A percentile compares a stretch with the other conserved stretches of the same genome.
Evolutionary conservation across 2,797 vertebrate genomes (phyloP).

Genomic region (Huso huso): DNA sequence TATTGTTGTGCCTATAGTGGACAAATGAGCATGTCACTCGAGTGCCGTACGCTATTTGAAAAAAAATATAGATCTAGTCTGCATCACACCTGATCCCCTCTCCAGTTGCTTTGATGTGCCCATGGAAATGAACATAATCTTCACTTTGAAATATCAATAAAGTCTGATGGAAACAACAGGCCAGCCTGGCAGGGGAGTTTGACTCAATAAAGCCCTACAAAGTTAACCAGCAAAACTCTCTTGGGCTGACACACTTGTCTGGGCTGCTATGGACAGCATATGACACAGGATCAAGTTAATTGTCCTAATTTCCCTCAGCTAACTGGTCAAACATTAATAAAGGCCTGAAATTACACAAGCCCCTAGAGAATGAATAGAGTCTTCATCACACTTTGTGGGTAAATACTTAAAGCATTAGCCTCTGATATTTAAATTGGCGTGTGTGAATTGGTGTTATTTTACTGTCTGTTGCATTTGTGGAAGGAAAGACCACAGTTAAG

Average conservation of each 20-base stretch:
- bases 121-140: constrained; percentile 64
- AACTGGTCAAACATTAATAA: constrained; percentile 69
- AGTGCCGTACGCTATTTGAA: too few relatives aligned
- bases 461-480: too few relatives aligned
- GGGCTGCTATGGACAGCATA: constrained; percentile 66
- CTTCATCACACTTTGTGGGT: constrained; percentile 31
- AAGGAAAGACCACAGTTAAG: too few relatives aligned
- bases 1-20: too few relatives aligned
- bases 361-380: constrained; percentile 36
- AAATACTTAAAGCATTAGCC: constrained; percentile 5
- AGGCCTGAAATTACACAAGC: constrained; percentile 46
- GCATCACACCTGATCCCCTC: constrained; percentile 59
- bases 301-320: constrained; percentile 64
- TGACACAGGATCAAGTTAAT: constrained; percentile 70
- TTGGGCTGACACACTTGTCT: constrained; percentile 47
- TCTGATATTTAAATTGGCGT: neutral
- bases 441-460: too few relatives aligned
- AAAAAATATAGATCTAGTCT: constrained; percentile 33
- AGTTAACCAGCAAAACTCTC: constrained; percentile 53
- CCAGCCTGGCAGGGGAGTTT: constrained; percentile 28
- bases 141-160: constrained; percentile 51
- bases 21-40: too few relatives aligned
- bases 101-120: constrained; percentile 54
- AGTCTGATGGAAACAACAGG: constrained; percentile 30
- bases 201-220: constrained; percentile 37